Conservation (phyloP, 2,113 vertebrate genomes). For the Tenrec ecaudatus region DNA sequence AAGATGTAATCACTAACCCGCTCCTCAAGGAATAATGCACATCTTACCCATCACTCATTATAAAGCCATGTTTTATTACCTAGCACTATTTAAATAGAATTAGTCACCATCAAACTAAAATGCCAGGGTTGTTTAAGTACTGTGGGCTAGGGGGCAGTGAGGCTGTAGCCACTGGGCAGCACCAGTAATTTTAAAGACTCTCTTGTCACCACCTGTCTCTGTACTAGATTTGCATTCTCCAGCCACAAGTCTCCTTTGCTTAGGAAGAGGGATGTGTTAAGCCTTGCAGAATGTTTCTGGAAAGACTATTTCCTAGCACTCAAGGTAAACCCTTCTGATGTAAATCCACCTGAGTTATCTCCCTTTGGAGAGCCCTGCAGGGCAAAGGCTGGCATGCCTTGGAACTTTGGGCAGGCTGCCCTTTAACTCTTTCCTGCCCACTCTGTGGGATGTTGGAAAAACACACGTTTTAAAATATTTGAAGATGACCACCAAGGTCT, state of each 20-base stretch:
- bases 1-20: not conserved
- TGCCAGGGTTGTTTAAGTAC: conserved; percentile 14
- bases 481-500: not conserved
- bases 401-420: not conserved
- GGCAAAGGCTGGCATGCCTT: not conserved
- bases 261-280: not conserved
- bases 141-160: not conserved
- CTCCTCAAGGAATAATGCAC: conserved; percentile 10
- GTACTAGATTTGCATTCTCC: not conserved
- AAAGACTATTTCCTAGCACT: not conserved
- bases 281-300: not conserved
- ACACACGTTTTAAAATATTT: not conserved
- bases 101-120: conserved; percentile 41
- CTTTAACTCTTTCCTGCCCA: not conserved
- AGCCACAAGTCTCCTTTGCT: not conserved
- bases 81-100: conserved; percentile 43
- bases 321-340: not conserved
- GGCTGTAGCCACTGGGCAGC: not conserved
- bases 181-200: conserved; percentile 41
- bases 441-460: not conserved
- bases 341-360: too few relatives aligned
- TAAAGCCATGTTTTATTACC: conserved; percentile 18
- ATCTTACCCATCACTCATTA: conserved; percentile 22
- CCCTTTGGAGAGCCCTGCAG: not conserved
- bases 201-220: not conserved